Base-by-base conservation (phyloP, 2,888 invertebrate species). In the Diploptera punctata region DNA sequence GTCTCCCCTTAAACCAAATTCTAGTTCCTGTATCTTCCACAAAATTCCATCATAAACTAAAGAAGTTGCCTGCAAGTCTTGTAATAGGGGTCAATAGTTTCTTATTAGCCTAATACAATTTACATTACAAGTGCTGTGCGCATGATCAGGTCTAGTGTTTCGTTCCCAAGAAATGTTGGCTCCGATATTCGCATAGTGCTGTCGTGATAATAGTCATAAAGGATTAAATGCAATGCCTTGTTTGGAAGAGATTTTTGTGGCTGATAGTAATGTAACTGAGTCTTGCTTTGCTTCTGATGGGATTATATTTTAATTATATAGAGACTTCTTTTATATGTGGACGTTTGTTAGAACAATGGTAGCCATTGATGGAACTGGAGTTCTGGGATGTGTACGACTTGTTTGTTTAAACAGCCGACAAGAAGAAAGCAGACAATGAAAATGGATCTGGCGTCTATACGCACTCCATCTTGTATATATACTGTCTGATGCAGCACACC, bases 381-480 rank as follows among this genome's bases (percentile, higher is more conserved):
- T 54, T 29, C 65, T 65, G 65, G 65, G 44, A 24, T 65, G 44
- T 44, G 65, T 65, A 65, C 47, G 47, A 19, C 44, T 38, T 71
- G 71, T 67, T 71, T 71, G 60, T 71, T 71, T 71, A 62, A 71
- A 67, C 57, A 71, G 67, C 67, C 67, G 52, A 57, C 67, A 24
- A 47, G 65, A 65, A 65, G 44, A 65, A 65, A 65, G 67, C 71
- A 67, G 71, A 71, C 71, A 71, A 71, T 71, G 71, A 71, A 71
- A 71, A 71, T 71, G 71, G 71, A 71, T 71, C 71, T 67, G 71
- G 71, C 71, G 71, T 60, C 71, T 67, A 43, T 62, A 52, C 33
- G 62, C 70, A 73, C 73, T 73, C 71, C 67, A 71, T 68, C 68
- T 71, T 71, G 70, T 73, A 68, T 73, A 73, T 71, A 70, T 69